These are phyloP conservation scores for Zaprionus lachaisei DNA, from an alignment of 1,140 invertebrate genomes.

Conservation along the genomic window DNA sequence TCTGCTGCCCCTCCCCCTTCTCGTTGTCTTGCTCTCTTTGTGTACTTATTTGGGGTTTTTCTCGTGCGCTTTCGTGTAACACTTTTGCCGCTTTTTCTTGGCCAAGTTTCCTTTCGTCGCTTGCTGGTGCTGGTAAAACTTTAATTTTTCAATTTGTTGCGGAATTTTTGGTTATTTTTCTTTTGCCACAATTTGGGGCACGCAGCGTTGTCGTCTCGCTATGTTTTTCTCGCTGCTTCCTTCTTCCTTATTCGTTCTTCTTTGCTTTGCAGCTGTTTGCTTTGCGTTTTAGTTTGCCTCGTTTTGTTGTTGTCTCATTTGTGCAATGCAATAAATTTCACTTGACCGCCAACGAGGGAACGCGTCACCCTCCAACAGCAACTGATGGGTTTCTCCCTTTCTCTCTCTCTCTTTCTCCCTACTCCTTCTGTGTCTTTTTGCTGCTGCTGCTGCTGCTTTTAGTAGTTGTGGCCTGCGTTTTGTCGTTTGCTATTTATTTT, in stretches of 20 bases:
- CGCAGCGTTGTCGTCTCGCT: constrained; percentile 18
- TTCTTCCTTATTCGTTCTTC: constrained; percentile 21
- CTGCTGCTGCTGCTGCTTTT: constrained; percentile 23
- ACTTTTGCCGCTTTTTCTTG: constrained; percentile 47
- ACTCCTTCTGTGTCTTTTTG: not conserved
- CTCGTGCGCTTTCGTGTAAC: constrained; percentile 41
- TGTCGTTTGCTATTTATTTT: constrained; percentile 74
- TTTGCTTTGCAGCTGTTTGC: constrained; percentile 41
- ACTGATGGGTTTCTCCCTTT: constrained; percentile 1
- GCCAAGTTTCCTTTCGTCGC: constrained; percentile 41
- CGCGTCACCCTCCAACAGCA: constrained; percentile 57
- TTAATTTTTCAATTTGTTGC: constrained; percentile 80
- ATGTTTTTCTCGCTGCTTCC: constrained; percentile 8
- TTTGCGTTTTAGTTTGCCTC: constrained; percentile 57
- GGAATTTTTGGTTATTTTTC: constrained; percentile 74
- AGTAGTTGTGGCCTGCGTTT: constrained; percentile 49
- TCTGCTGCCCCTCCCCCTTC: not conserved
- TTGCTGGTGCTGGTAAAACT: constrained; percentile 57
- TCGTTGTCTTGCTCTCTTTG: not conserved
- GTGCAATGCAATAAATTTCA: constrained; percentile 78
- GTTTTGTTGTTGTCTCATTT: constrained; percentile 72
- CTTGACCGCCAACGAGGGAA: constrained; percentile 78
- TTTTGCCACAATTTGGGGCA: constrained; percentile 49
- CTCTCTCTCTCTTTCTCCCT: not conserved
- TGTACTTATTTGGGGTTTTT: constrained; percentile 36